A percentile compares a stretch with the other conserved stretches of the same genome.
phyloP scores from a whole-genome alignment of 2,113 vertebrate species.

The Aythya baeri region DNA sequence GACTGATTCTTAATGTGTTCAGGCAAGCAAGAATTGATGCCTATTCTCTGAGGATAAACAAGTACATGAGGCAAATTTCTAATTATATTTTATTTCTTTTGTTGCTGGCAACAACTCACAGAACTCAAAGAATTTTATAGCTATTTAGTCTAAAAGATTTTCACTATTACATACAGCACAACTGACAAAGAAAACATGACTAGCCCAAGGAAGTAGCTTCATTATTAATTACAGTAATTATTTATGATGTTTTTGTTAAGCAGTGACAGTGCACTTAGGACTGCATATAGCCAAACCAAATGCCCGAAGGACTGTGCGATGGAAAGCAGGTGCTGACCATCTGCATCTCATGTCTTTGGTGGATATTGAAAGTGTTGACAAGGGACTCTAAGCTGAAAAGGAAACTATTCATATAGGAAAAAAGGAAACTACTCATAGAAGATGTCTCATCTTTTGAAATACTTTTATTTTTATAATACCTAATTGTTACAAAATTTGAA shows the following conservation, averaged over 20 bases:
- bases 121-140: constrained; percentile 19
- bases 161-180: not conserved
- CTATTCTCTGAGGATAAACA: constrained; percentile 23
- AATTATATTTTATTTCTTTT: constrained; percentile 15
- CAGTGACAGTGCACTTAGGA: constrained; percentile 42
- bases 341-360: constrained; percentile 10
- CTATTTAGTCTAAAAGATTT: constrained; percentile 26
- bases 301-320: not conserved
- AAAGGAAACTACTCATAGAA: not conserved
- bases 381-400: not conserved
- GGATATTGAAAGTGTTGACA: not conserved
- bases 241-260: constrained; percentile 51
- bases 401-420: not conserved
- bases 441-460: not conserved
- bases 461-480: not conserved
- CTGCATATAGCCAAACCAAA: not conserved
- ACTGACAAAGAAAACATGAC: not conserved
- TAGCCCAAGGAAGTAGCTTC: constrained; percentile 48
- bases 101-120: not conserved
- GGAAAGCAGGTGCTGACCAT: constrained; percentile 58
- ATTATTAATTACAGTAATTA: constrained; percentile 56
- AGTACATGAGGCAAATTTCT: constrained; percentile 17
- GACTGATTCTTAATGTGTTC: constrained; percentile 6
- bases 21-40: constrained; percentile 9
- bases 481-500: not conserved